Conservation (phyloP, 2,888 invertebrate genomes). For the Mamestra brassicae region DNA sequence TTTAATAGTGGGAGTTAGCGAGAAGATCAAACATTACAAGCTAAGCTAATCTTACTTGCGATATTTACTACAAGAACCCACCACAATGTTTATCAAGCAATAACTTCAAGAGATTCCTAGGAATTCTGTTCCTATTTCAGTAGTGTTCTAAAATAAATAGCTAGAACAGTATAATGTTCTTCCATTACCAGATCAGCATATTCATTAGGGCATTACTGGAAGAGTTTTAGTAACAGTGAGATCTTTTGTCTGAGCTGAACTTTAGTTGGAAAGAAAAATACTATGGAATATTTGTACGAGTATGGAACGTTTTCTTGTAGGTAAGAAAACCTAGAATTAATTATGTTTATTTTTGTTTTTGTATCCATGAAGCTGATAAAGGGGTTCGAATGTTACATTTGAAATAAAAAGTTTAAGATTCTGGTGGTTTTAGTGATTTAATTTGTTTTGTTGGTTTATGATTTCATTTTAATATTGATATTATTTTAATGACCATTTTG, state of each 20-base stretch:
- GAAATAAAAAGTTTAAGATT: no score
- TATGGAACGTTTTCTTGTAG: background rate
- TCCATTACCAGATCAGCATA: slow-evolving; percentile 32
- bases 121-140: background rate
- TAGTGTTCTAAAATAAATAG: background rate
- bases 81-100: background rate
- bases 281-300: background rate
- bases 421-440: no score
- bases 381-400: no score
- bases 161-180: slow-evolving; percentile 24
- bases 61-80: background rate
- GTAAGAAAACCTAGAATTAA: background rate
- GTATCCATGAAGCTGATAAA: background rate
- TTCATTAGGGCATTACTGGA: slow-evolving; percentile 23
- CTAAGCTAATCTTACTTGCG: background rate
- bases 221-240: slow-evolving; percentile 1
- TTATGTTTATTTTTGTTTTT: background rate
- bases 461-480: no score
- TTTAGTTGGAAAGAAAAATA: slow-evolving; percentile 5
- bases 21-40: background rate
- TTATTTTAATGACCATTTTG: no score
- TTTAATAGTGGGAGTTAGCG: background rate
- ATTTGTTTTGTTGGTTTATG: no score
- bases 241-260: slow-evolving; percentile 7
- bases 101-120: background rate